Conservation (phyloP, 1,140 invertebrate genomes). For the Gonatopus flavifemur region DNA sequence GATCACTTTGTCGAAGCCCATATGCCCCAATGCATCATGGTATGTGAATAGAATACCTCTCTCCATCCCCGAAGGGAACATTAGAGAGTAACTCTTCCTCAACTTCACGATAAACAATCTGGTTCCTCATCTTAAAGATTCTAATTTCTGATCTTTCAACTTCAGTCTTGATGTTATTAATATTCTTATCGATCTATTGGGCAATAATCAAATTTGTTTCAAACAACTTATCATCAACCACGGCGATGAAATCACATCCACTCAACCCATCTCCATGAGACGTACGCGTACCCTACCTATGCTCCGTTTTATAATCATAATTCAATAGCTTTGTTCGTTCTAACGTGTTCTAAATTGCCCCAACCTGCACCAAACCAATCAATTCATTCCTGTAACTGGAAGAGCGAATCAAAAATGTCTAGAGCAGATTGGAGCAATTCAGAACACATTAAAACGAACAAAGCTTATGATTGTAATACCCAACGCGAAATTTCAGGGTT, state of each 20-base stretch:
- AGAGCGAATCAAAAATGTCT: no score
- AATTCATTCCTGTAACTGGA: no score
- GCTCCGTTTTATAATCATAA: neutral
- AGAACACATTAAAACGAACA: no score
- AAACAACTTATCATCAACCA: no score
- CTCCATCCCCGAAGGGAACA: no score
- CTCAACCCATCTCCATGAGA: neutral
- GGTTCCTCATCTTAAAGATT: neutral
- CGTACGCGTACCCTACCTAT: neutral
- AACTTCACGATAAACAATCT: neutral
- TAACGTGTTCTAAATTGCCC: no score
- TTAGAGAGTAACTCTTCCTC: neutral
- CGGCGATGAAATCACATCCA: neutral
- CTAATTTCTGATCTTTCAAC: neutral
- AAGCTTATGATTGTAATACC: no score
- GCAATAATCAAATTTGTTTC: neutral
- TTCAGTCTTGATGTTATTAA: neutral
- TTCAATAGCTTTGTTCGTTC: no score
- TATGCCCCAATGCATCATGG: neutral
- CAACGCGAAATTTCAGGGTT: no score
- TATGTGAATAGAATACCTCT: no score
- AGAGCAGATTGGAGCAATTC: no score
- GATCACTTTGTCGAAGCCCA: neutral
- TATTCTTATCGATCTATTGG: neutral
- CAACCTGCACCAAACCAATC: no score